Conservation (phyloP, 2,797 vertebrate species). For the Acipenser transmontanus region DNA sequence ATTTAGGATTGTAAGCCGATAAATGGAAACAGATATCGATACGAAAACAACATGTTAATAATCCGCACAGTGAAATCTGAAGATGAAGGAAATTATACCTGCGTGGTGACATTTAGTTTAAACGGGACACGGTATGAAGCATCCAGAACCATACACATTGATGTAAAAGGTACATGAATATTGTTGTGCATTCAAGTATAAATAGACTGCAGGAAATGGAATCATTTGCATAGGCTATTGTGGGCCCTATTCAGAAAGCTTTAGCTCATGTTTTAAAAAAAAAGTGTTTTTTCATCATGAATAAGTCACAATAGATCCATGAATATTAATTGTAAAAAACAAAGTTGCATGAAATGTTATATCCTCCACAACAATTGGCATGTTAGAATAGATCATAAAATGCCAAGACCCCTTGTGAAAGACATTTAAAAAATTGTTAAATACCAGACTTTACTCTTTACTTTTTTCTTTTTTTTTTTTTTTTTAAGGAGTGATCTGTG, state of each 20-base stretch:
- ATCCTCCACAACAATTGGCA: no score
- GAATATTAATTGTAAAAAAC: not conserved
- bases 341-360: no score
- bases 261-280: not conserved
- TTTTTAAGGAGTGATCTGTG: constrained; percentile 31
- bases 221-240: no score
- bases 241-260: no score
- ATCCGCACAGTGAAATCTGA: constrained; percentile 30
- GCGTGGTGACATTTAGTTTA: constrained; percentile 42
- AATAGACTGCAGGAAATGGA: no score
- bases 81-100: constrained; percentile 60
- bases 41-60: constrained; percentile 23
- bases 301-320: not conserved
- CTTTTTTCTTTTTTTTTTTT: constrained; percentile 13
- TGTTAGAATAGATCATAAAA: not conserved
- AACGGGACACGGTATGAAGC: constrained; percentile 44
- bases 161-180: constrained; percentile 48
- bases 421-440: not conserved
- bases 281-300: not conserved
- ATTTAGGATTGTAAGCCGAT: constrained; percentile 54
- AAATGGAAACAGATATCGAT: constrained; percentile 36
- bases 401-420: not conserved
- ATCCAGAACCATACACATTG: constrained; percentile 46
- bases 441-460: not conserved
- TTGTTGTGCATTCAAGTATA: not conserved